Conservation (phyloP, 2,888 invertebrate genomes). For the Hydriomena furcata region DNA sequence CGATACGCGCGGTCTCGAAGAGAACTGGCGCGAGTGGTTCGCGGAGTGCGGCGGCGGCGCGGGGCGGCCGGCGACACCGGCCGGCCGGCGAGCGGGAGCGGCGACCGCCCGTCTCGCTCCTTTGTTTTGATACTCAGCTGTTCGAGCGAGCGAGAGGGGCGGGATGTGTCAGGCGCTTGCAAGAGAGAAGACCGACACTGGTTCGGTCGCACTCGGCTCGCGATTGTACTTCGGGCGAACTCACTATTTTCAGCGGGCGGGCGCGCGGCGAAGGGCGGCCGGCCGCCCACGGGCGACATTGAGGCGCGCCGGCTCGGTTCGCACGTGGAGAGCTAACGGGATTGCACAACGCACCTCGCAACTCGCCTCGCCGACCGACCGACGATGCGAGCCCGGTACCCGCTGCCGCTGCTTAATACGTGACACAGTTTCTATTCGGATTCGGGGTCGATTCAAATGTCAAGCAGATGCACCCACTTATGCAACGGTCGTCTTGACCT, state of each 20-base stretch:
- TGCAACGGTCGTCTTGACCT: constrained; percentile 70
- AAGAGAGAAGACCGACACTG: constrained; percentile 50
- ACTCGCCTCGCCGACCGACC: constrained; percentile 41
- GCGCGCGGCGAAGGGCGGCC: constrained; percentile 57
- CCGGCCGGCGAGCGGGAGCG: constrained; percentile 82
- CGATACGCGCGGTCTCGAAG: constrained; percentile 72
- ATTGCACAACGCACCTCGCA: constrained; percentile 77
- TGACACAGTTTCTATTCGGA: constrained; percentile 84
- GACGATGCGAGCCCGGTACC: constrained; percentile 49
- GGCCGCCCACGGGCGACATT: constrained; percentile 79
- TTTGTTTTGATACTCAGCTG: constrained; percentile 85
- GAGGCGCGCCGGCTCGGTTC: constrained; percentile 75
- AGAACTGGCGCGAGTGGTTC: constrained; percentile 73
- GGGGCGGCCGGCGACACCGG: constrained; percentile 70
- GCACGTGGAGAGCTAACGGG: constrained; percentile 80
- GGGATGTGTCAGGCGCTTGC: constrained; percentile 49
- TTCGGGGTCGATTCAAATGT: constrained; percentile 84
- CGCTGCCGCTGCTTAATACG: constrained; percentile 67
- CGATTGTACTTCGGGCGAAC: constrained; percentile 51
- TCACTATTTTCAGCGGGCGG: constrained; percentile 68
- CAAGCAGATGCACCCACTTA: constrained; percentile 82
- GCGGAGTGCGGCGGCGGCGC: constrained; percentile 34
- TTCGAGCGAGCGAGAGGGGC: constrained; percentile 63
- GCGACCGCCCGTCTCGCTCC: constrained; percentile 79
- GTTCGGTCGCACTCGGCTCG: constrained; percentile 53